These are phyloP conservation scores for Drosophila melanogaster DNA, from an alignment of 1,140 invertebrate genomes.

Conservation along the genomic window DNA sequence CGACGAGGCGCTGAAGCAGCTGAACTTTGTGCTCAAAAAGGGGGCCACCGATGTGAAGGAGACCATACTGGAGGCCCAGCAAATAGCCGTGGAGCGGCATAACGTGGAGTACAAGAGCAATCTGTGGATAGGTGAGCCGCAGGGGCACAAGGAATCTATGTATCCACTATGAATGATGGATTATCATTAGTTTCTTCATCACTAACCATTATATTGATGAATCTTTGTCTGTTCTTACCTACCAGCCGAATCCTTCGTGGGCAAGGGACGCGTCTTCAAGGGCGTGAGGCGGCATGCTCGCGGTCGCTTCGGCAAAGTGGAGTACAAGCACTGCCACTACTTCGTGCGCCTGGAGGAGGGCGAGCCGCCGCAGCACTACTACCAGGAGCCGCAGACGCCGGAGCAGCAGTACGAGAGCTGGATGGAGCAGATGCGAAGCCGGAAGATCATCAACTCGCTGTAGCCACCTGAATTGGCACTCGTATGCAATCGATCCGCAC, in stretches of 20 bases:
- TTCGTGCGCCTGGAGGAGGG: slow-evolving; percentile 97
- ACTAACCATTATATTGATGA: too few species aligned
- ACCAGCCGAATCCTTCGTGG: slow-evolving; percentile 93
- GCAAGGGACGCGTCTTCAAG: slow-evolving; percentile 91
- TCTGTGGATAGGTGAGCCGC: slow-evolving; percentile 95
- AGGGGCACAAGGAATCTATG: background rate
- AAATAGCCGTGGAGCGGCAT: slow-evolving; percentile 93
- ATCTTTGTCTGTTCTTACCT: background rate
- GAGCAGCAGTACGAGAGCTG: slow-evolving; percentile 91
- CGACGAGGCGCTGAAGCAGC: slow-evolving; percentile 96
- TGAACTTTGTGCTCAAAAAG: slow-evolving; percentile 93
- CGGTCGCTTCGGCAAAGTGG: slow-evolving; percentile 88
- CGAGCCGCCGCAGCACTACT: slow-evolving; percentile 93
- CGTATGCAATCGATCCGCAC: slow-evolving; percentile 6
- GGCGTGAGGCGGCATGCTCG: slow-evolving; percentile 93
- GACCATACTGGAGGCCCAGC: slow-evolving; percentile 94
- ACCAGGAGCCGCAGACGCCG: slow-evolving; percentile 89
- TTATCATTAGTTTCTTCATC: too few species aligned
- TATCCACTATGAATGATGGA: too few species aligned
- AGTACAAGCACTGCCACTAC: slow-evolving; percentile 94
- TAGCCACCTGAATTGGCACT: slow-evolving; percentile 78
- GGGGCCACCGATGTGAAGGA: slow-evolving; percentile 92
- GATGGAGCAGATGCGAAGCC: slow-evolving; percentile 88
- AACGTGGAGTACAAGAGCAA: slow-evolving; percentile 98
- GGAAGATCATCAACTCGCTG: slow-evolving; percentile 89